Base-by-base conservation (phyloP, 2,797 vertebrate genomes). In the Hydrocynus forskahlii region DNA sequence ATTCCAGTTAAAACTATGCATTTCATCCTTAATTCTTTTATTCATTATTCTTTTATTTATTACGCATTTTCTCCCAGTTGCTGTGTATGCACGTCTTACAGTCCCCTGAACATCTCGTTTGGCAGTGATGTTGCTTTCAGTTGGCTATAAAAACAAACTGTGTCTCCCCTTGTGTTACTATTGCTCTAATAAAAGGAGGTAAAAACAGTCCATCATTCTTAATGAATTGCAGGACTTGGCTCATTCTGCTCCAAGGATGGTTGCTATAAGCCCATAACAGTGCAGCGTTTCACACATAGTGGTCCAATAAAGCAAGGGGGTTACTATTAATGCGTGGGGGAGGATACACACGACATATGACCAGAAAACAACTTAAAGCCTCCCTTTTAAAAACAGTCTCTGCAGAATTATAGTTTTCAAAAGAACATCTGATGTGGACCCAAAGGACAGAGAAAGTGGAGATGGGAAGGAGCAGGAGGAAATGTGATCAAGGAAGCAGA, bases 1-100 rank as follows among this genome's bases (percentile, higher is more conserved):
- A 71, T 85, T 85, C 83, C 83, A 86, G 86, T 87, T 86, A 76
- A 85, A 85, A 87, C 71, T 48, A 64, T n/a, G 17, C 78, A 78
- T 29, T 77, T 75, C 43, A 78, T 40, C 59, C 74, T 62, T 76
- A 52, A 79, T 50, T 50, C 45, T 48, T 76, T 67, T 62, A 80
- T 80, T 81, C 76, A 62, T 40, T 57, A 72, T 63, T 78, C n/a
- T n/a, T n/a, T n/a, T 29, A 29, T 69, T 81, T 35, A 80, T 73
- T 70, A 78, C 80, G 76, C 74, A 59, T 72, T 63, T 78, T 19
- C 76, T 76, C 74, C 79, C 76, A 63, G 40, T 73, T 79, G 69
- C 60, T 76, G 69, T 82, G 75, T 68, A 79, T 76, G 23, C 52
- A 79, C 52, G 71, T 78, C 29, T 74, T 78, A 67, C 25, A 60